These are phyloP conservation scores for Eptesicus fuscus DNA, from an alignment of 2,113 vertebrate species.

Conservation along the genomic window DNA sequence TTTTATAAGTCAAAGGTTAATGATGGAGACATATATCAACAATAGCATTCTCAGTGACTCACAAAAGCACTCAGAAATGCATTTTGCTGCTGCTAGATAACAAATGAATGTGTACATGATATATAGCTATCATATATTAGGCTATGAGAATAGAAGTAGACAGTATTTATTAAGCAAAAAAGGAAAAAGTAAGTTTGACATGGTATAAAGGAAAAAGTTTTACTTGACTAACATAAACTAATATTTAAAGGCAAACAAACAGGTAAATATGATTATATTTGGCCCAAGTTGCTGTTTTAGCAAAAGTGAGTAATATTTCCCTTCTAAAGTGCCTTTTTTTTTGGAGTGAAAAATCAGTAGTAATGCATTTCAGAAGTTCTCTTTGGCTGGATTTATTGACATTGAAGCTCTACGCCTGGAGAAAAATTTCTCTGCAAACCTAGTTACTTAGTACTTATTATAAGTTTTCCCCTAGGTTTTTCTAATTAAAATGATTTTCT, in stretches of 20 bases:
- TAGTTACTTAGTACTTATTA: neutral
- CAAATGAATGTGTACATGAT: neutral
- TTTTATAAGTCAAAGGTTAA: conserved; percentile 54
- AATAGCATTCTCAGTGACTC: neutral
- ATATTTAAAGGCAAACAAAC: conserved; percentile 58
- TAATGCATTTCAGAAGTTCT: neutral
- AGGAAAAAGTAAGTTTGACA: neutral
- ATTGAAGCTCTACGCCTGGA: neutral
- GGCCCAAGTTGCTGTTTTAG: conserved; percentile 47
- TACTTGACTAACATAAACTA: conserved; percentile 37
- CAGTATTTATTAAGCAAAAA: conserved; percentile 36
- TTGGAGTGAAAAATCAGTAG: neutral
- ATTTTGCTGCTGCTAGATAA: conserved; percentile 52
- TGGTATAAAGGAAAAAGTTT: neutral
- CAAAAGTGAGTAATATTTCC: conserved; percentile 65
- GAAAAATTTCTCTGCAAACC: conserved; percentile 21
- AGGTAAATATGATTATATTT: conserved; percentile 62
- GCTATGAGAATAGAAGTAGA: neutral
- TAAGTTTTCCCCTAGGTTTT: conserved; percentile 16
- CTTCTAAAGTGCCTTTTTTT: conserved; percentile 33
- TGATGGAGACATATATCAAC: neutral
- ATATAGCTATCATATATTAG: neutral
- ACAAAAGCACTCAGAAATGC: conserved; percentile 18
- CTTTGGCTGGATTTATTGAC: conserved; percentile 39
- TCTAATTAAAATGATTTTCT: conserved; percentile 62